phyloP scores from a whole-genome alignment of 2,797 vertebrate genomes.

The Falco concolor region DNA sequence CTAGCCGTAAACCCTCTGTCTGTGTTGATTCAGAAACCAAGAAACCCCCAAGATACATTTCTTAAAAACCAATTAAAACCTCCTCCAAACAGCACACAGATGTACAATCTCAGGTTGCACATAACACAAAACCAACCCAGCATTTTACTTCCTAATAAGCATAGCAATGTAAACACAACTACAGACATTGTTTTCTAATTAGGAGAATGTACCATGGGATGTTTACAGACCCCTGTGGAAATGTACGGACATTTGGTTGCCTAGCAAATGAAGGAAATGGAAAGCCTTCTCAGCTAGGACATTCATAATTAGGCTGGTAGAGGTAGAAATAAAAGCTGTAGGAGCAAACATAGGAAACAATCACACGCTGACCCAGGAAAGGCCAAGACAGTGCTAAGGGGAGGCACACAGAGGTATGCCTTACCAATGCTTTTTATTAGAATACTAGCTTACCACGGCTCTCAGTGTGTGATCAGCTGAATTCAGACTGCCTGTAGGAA shows the following conservation, averaged over 20 bases:
- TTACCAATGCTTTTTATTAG: background rate
- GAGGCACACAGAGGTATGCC: background rate
- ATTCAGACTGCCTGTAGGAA: background rate
- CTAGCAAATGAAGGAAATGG: slow-evolving; percentile 34
- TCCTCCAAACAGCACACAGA: slow-evolving; percentile 3
- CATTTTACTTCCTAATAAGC: slow-evolving; percentile 44
- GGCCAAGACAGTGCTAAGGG: background rate
- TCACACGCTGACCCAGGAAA: background rate
- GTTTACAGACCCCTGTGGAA: slow-evolving; percentile 51
- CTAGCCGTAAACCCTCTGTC: slow-evolving; percentile 28
- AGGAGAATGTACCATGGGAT: slow-evolving; percentile 17
- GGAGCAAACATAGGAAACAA: background rate
- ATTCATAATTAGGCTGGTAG: slow-evolving; percentile 16
- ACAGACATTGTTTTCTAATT: slow-evolving; percentile 55
- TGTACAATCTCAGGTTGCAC: slow-evolving; percentile 41
- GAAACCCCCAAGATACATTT: slow-evolving; percentile 34
- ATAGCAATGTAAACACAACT: slow-evolving; percentile 44
- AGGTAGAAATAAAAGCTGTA: background rate
- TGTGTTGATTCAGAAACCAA: slow-evolving; percentile 58
- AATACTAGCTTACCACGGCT: background rate
- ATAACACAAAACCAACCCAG: slow-evolving; percentile 10
- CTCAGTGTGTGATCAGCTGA: background rate
- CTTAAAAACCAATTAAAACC: slow-evolving; percentile 35
- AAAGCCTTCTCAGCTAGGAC: slow-evolving; percentile 9
- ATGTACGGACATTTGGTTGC: slow-evolving; percentile 9